Percentiles rank a stretch among this genome's conserved stretches.
Conservation (phyloP, 2,113 vertebrate genomes). For the Esox niger region DNA sequence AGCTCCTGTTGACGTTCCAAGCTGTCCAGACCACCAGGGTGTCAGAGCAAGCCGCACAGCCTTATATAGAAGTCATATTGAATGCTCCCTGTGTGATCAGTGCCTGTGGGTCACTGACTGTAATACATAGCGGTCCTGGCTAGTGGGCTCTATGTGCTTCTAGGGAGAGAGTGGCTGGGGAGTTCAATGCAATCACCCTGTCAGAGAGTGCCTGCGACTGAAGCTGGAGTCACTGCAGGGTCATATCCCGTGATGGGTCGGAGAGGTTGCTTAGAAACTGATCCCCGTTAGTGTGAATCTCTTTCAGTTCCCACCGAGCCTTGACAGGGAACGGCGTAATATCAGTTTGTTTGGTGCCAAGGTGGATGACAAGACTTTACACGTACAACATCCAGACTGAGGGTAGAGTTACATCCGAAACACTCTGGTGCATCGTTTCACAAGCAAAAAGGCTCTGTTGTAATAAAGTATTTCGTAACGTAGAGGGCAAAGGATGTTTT, state of each 20-base stretch:
- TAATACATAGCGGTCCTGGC: constrained; percentile 13
- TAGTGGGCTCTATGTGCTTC: constrained; percentile 22
- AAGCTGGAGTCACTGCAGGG: constrained; percentile 36
- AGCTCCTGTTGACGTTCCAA: constrained; percentile 68
- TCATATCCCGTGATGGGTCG: constrained; percentile 27
- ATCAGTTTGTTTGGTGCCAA: constrained; percentile 21
- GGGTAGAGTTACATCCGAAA: constrained; percentile 55
- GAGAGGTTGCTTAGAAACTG: constrained; percentile 24
- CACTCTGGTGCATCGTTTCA: constrained; percentile 47
- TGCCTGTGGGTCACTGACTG: constrained; percentile 33
- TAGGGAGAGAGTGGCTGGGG: constrained; percentile 16
- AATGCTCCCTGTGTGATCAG: constrained; percentile 36
- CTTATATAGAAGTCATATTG: constrained; percentile 66
- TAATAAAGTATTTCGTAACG: no score
- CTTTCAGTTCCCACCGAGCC: neutral
- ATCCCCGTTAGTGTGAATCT: constrained; percentile 10
- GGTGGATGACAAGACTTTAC: constrained; percentile 13
- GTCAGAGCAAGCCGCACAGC: constrained; percentile 39
- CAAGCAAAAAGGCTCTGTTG: constrained; percentile 50
- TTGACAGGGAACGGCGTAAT: constrained; percentile 10
- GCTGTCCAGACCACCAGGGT: constrained; percentile 56
- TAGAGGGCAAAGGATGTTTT: no score
- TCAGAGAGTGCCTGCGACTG: constrained; percentile 7
- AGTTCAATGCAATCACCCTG: constrained; percentile 27
- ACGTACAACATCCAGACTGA: constrained; percentile 18